phyloP scores from a whole-genome alignment of 1,140 invertebrate species.

The Orchestia grillus region DNA sequence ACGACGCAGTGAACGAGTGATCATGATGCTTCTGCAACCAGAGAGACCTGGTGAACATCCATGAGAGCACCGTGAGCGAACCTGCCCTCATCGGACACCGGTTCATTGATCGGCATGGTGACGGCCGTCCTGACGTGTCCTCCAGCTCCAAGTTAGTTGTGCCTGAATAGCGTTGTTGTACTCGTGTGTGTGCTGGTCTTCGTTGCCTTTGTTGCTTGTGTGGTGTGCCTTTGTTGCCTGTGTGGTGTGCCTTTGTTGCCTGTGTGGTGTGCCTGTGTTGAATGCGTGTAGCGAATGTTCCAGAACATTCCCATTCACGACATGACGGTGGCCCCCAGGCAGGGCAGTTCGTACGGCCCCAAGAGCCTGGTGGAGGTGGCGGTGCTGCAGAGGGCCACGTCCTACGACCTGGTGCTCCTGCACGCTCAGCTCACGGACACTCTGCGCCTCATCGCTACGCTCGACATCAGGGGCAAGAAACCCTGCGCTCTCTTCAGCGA shows the following conservation, averaged over 20 bases:
- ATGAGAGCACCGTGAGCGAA: conserved; percentile 13
- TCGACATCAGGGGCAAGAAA: conserved; percentile 72
- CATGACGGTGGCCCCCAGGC: not conserved
- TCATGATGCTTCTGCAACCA: not conserved
- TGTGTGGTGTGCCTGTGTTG: too few relatives aligned
- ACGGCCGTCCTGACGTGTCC: conserved; percentile 8
- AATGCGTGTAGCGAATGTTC: too few relatives aligned
- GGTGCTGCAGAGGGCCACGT: conserved; percentile 72
- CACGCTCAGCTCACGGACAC: conserved; percentile 72
- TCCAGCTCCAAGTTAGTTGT: not conserved
- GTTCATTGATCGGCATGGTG: conserved; percentile 29
- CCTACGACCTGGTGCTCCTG: conserved; percentile 72
- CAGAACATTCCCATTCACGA: too few relatives aligned
- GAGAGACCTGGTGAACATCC: conserved; percentile 11
- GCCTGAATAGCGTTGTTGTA: not conserved
- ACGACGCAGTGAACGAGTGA: not conserved
- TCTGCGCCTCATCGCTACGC: conserved; percentile 72
- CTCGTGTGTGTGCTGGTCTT: too few relatives aligned
- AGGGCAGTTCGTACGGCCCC: conserved; percentile 10
- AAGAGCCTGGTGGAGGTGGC: conserved; percentile 72
- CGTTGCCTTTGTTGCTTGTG: too few relatives aligned
- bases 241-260: not conserved
- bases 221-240: not conserved
- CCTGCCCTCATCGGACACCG: not conserved
- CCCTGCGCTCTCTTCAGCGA: conserved; percentile 73